Evolutionary conservation across 2,888 invertebrate genomes (phyloP).

Genomic region (Catocala fraxini): DNA sequence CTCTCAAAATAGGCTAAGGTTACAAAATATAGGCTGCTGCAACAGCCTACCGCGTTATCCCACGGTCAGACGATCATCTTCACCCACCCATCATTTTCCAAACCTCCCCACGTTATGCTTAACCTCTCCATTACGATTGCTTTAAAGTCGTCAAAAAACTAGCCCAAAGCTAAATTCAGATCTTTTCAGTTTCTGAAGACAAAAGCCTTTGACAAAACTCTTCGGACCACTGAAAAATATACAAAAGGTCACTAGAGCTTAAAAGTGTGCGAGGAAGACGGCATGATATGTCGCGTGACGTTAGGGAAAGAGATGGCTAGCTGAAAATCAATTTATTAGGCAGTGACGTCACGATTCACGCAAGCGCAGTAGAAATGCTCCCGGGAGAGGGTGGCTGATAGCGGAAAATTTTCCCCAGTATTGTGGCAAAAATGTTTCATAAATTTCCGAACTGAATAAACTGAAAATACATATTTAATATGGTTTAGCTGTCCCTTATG

Average conservation of each 20-base stretch:
- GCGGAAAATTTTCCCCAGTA: slow-evolving; percentile 38
- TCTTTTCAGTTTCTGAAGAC: slow-evolving; percentile 76
- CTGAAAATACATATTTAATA: too few relatives aligned
- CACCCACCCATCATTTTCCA: slow-evolving; percentile 38
- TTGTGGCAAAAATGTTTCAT: slow-evolving; percentile 28
- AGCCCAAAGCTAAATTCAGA: slow-evolving; percentile 69
- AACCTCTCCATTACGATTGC: slow-evolving; percentile 7
- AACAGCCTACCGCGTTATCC: slow-evolving; percentile 16
- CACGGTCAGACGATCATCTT: slow-evolving; percentile 23
- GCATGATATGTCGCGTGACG: slow-evolving; percentile 43
- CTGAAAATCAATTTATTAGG: slow-evolving; percentile 88
- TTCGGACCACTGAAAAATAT: slow-evolving; percentile 78
- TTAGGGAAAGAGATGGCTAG: slow-evolving; percentile 66
- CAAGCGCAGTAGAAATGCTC: slow-evolving; percentile 74
- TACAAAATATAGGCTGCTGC: slow-evolving; percentile 15
- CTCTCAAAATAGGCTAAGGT: slow-evolving; percentile 23
- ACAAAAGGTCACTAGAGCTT: slow-evolving; percentile 83
- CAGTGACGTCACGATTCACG: slow-evolving; percentile 84
- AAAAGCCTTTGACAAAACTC: slow-evolving; percentile 79
- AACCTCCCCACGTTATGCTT: slow-evolving; percentile 32
- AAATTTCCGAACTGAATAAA: too few relatives aligned
- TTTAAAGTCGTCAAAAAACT: slow-evolving; percentile 53
- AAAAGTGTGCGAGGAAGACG: slow-evolving; percentile 70
- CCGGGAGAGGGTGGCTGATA: slow-evolving; percentile 78
- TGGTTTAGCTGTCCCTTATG: too few relatives aligned